Evolutionary conservation across 2,888 invertebrate genomes (phyloP).

Genomic region (Ochropleura plecta): DNA sequence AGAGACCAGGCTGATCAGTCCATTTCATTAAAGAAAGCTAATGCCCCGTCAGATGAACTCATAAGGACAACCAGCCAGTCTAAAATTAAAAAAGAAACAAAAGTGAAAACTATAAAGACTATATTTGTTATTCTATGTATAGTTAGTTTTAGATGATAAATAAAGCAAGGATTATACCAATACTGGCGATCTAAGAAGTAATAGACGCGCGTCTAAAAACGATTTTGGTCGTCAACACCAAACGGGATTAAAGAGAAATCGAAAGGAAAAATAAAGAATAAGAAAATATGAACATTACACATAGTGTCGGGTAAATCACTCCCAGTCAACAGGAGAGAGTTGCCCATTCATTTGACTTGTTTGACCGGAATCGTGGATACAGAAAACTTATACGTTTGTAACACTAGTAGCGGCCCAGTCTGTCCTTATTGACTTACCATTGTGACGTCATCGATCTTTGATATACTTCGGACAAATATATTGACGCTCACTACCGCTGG

Average conservation of each 20-base stretch:
- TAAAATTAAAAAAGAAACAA: conserved; percentile 74
- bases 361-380: conserved; percentile 73
- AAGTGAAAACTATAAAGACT: conserved; percentile 62
- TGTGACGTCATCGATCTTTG: conserved; percentile 99
- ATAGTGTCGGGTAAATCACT: conserved; percentile 83
- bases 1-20: conserved; percentile 55
- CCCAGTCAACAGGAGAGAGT: conserved; percentile 82
- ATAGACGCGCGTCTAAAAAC: conserved; percentile 84
- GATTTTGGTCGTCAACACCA: conserved; percentile 90
- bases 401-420: conserved; percentile 84
- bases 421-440: conserved; percentile 96
- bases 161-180: conserved; percentile 66
- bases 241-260: conserved; percentile 77
- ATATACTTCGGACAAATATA: conserved; percentile 99
- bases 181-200: conserved; percentile 62
- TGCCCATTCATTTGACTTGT: conserved; percentile 90
- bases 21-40: conserved; percentile 78
- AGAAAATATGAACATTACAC: conserved; percentile 80
- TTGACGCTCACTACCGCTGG: conserved; percentile 99
- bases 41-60: conserved; percentile 77
- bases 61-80: conserved; percentile 81
- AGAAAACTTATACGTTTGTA: conserved; percentile 78
- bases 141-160: conserved; percentile 59
- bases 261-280: conserved; percentile 77
- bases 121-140: conserved; percentile 56